phyloP scores from a whole-genome alignment of 2,797 vertebrate species.

The Hozukius guyotensis region DNA sequence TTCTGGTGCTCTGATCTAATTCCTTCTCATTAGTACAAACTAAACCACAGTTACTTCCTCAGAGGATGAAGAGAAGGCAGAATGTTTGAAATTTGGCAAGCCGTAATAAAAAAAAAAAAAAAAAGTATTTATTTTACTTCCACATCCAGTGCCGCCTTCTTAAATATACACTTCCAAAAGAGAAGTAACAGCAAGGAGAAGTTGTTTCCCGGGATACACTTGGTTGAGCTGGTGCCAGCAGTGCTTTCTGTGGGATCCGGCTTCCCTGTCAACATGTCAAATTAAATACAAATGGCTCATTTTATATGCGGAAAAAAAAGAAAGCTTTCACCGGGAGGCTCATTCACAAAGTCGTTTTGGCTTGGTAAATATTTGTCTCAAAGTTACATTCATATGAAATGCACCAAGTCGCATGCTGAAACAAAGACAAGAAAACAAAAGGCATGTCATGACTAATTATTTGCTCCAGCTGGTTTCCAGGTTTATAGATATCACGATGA shows the following conservation, averaged over 20 bases:
- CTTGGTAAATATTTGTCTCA: constrained; percentile 42
- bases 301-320: constrained; percentile 9
- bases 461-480: constrained; percentile 1
- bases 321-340: constrained; percentile 7
- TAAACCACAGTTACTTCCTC: constrained; percentile 42
- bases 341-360: constrained; percentile 8
- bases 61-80: constrained; percentile 26
- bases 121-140: constrained; percentile 55
- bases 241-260: constrained; percentile 25
- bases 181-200: constrained; percentile 28
- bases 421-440: constrained; percentile 7
- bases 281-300: constrained; percentile 62
- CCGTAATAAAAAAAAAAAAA: constrained; percentile 26
- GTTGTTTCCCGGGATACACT: constrained; percentile 46
- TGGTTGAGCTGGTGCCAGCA: constrained; percentile 19
- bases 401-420: not conserved
- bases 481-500: not conserved
- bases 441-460: not conserved
- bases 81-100: constrained; percentile 47
- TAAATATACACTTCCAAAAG: constrained; percentile 48
- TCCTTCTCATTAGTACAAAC: constrained; percentile 56
- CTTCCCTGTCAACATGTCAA: constrained; percentile 51
- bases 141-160: constrained; percentile 25
- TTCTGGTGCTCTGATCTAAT: constrained; percentile 42
- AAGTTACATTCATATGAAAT: constrained; percentile 17